These are phyloP conservation scores for Tipula helvola DNA, from an alignment of 2,888 invertebrate genomes.

Conservation along the genomic window DNA sequence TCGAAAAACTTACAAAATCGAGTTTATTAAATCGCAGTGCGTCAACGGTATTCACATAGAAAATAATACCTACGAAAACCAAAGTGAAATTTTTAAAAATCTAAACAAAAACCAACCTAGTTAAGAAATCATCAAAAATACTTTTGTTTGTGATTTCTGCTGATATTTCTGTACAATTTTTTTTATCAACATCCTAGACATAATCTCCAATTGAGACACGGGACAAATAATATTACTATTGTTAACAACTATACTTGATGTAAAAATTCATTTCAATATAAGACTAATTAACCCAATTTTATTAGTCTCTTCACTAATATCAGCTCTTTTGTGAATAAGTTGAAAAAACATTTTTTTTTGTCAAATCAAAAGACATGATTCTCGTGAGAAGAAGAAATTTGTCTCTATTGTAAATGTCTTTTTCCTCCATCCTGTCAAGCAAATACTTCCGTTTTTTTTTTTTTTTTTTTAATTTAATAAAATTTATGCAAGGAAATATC, in stretches of 20 bases:
- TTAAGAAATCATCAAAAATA: too few species aligned
- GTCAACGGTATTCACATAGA: too few species aligned
- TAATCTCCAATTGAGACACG: not conserved
- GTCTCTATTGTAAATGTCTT: not conserved
- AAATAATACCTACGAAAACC: too few species aligned
- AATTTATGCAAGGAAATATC: not conserved
- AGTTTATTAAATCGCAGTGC: too few species aligned
- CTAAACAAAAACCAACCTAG: too few species aligned
- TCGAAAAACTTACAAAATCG: too few species aligned
- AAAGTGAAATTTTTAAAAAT: too few species aligned
- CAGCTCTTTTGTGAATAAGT: not conserved
- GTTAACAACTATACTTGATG: not conserved
- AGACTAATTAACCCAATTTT: not conserved
- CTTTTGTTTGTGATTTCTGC: too few species aligned
- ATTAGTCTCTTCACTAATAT: not conserved
- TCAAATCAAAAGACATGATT: not conserved
- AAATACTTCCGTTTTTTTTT: not conserved
- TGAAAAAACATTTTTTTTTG: not conserved
- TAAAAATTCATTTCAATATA: not conserved
- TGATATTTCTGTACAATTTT: too few species aligned
- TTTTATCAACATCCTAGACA: too few species aligned
- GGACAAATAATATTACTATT: not conserved
- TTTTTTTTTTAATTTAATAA: not conserved
- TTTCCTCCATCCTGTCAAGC: not conserved
- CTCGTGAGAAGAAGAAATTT: not conserved